Conservation (phyloP, 2,113 vertebrate genomes). For the Cercocebus atys region DNA sequence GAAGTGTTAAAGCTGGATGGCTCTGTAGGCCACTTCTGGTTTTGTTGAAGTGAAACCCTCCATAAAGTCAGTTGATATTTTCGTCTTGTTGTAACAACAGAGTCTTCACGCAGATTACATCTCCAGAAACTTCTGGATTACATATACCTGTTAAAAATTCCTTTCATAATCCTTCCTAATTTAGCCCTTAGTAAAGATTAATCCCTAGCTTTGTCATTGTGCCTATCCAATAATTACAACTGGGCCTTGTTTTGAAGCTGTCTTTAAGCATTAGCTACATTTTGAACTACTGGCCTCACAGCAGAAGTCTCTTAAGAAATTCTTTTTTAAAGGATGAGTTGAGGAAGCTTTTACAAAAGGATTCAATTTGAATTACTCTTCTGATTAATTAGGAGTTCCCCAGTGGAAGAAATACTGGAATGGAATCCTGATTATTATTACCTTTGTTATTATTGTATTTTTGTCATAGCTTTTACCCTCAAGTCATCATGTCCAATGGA, state of each 20-base stretch:
- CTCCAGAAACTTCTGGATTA: neutral
- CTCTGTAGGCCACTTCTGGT: neutral
- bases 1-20: neutral
- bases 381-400: neutral
- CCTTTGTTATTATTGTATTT: neutral
- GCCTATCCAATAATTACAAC: neutral
- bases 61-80: neutral
- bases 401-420: neutral
- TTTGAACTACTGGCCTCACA: neutral
- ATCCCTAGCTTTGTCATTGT: neutral
- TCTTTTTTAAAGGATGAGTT: neutral
- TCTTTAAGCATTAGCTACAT: slow-evolving; percentile 8
- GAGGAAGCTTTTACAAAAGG: neutral
- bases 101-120: neutral
- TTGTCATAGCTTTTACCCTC: neutral
- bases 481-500: neutral
- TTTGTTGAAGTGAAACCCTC: neutral
- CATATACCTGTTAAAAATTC: neutral
- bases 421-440: neutral
- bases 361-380: neutral
- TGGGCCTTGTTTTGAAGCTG: neutral
- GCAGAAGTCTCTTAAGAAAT: neutral
- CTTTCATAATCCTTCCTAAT: neutral
- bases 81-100: neutral
- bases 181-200: neutral